Base-by-base conservation (phyloP, 2,113 vertebrate genomes). In the Heteronetta atricapilla region DNA sequence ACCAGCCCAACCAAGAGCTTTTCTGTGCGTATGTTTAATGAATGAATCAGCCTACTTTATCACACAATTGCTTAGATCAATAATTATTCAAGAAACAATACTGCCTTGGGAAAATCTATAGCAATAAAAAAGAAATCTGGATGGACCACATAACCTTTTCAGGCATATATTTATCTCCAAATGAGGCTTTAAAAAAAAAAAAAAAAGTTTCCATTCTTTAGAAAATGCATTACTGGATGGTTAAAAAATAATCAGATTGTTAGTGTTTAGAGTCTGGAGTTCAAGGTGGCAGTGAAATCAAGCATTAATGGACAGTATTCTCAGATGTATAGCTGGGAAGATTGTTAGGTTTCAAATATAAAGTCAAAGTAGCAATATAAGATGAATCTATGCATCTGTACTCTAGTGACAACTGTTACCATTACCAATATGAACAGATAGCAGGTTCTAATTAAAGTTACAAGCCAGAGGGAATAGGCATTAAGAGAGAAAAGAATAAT, bases 401-500 rank as follows among this genome's bases (percentile, higher is more conserved):
- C 82, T 50, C 90, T 77, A 85, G 86, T 96, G 97, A 97, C 96
- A 98, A 96, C 91, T 93, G 93, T 89, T 95, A 81, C 95, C 60
- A 83, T 96, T 97, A 96, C 96, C 81, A 69, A 62, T 92, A 87
- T 90, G 97, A 98, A 94, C 79, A 93, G 91, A 96, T 88, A 97
- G 94, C 97, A 96, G 97, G 96, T 93, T 94, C 97, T 98, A 98
- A 98, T 98, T 98, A 98, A 98, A 98, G 98, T 97, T 96, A 97
- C 93, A 97, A 97, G 95, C 97, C 97, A 97, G 96, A 96, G 94
- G 94, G 97, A 97, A 95, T 96, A 97, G 62, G 91, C 95, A 96
- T 96, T 97, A 98, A 97, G 82, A 94, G 95, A 96, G 96, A 93
- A 97, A 97, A 97, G 86, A 96, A 94, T 97, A 96, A 97, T 97